Evolutionary conservation across 2,113 vertebrate species (phyloP).

Genomic region (Carassius gibelio): DNA sequence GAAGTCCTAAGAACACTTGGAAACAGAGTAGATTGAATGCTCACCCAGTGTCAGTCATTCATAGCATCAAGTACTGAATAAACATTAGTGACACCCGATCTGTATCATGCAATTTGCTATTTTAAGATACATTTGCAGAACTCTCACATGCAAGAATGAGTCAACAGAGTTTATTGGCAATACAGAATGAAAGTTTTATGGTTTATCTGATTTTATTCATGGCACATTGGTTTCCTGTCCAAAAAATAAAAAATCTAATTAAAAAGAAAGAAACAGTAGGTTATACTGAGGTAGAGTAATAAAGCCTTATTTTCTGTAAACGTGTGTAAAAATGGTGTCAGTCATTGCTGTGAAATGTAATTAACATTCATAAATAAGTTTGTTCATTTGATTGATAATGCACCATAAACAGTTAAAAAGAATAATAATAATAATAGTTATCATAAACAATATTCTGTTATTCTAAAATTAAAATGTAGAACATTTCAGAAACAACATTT

Average conservation of each 20-base stretch:
- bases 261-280: too few species aligned
- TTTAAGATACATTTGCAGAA: not conserved
- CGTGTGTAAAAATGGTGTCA: too few species aligned
- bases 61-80: not conserved
- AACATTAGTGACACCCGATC: not conserved
- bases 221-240: not conserved
- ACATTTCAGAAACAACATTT: too few species aligned
- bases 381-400: too few species aligned
- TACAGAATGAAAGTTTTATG: not conserved
- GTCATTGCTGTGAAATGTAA: too few species aligned
- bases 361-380: too few species aligned
- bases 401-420: too few species aligned
- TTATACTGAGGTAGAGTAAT: too few species aligned
- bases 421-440: too few species aligned
- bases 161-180: not conserved
- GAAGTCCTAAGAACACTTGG: conserved; percentile 8
- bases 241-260: not conserved
- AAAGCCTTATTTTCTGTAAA: too few species aligned
- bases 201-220: not conserved
- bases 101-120: not conserved
- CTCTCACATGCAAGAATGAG: not conserved
- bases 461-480: too few species aligned
- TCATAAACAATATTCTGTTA: too few species aligned
- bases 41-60: conserved; percentile 4
- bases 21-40: conserved; percentile 4